Percentiles rank a stretch among this genome's conserved stretches.
Evolutionary conservation across 2,113 vertebrate genomes (phyloP).

Genomic region (Corythornis madagascariensis): DNA sequence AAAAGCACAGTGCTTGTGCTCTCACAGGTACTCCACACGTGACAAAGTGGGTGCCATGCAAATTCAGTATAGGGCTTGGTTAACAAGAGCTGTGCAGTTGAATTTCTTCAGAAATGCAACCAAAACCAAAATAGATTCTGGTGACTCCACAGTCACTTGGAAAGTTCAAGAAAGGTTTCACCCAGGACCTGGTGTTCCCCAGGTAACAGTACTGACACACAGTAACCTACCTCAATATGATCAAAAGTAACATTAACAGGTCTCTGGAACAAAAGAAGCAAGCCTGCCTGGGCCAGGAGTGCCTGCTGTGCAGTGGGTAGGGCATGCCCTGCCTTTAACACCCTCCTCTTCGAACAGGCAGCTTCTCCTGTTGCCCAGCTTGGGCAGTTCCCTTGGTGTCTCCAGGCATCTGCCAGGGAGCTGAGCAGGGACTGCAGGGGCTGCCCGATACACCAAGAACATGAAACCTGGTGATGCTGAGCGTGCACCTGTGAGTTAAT

Average conservation of each 20-base stretch:
- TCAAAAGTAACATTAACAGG: background rate
- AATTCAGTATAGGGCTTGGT: fast-evolving
- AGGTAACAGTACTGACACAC: no score
- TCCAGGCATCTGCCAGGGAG: fast-evolving
- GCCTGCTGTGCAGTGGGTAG: fast-evolving
- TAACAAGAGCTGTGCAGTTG: background rate
- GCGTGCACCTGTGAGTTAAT: fast-evolving
- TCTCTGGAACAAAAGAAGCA: fast-evolving
- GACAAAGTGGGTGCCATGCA: background rate
- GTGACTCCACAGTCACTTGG: no score
- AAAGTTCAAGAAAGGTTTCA: background rate
- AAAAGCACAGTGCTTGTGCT: fast-evolving
- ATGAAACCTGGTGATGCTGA: fast-evolving
- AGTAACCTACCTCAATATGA: background rate
- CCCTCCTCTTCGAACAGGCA: fast-evolving
- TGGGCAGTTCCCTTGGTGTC: fast-evolving
- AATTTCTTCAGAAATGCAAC: background rate
- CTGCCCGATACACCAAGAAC: background rate
- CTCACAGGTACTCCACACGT: fast-evolving
- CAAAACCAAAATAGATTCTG: background rate
- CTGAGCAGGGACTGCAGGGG: background rate
- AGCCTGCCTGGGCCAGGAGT: background rate
- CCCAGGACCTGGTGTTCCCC: fast-evolving
- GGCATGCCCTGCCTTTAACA: background rate
- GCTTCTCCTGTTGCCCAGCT: fast-evolving